A percentile compares a stretch with the other conserved stretches of the same genome.
Evolutionary conservation across 2,888 invertebrate species (phyloP).

Genomic region (Amblyjoppa fuscipennis): DNA sequence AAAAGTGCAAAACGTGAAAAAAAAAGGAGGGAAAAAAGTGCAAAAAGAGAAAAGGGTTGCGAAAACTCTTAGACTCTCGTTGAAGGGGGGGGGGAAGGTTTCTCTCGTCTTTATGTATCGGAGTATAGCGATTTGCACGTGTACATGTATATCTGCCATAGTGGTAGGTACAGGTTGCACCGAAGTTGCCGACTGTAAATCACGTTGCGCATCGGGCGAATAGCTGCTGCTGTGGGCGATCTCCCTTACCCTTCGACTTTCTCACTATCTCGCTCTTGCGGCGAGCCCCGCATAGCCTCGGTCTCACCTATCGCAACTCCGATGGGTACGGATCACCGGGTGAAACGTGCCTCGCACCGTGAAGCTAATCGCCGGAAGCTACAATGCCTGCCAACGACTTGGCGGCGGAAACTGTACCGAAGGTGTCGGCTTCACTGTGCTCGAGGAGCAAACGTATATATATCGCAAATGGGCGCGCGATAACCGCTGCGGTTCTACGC

Average conservation of each 20-base stretch:
- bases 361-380: slow-evolving; percentile 12
- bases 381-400: not conserved
- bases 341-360: slow-evolving; percentile 19
- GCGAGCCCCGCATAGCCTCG: slow-evolving; percentile 17
- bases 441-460: not conserved
- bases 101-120: slow-evolving; percentile 21
- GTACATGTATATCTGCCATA: slow-evolving; percentile 10
- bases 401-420: not conserved
- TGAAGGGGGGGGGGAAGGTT: slow-evolving; percentile 7
- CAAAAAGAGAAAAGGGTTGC: slow-evolving; percentile 29
- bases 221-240: slow-evolving; percentile 43
- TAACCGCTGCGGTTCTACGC: slow-evolving; percentile 62
- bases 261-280: slow-evolving; percentile 46
- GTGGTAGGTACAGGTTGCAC: slow-evolving; percentile 14
- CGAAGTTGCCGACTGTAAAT: slow-evolving; percentile 62
- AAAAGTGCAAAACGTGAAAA: not conserved
- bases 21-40: not conserved
- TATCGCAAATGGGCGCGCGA: slow-evolving; percentile 50
- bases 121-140: not conserved
- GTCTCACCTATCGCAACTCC: slow-evolving; percentile 57
- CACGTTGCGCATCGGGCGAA: slow-evolving; percentile 55
- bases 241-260: slow-evolving; percentile 42
- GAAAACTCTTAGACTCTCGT: slow-evolving; percentile 54
- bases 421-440: slow-evolving; percentile 14
- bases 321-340: slow-evolving; percentile 28